Percentiles rank a stretch among this genome's conserved stretches.
Conservation (phyloP, 2,113 vertebrate species). For the Neopipo cinnamomea region DNA sequence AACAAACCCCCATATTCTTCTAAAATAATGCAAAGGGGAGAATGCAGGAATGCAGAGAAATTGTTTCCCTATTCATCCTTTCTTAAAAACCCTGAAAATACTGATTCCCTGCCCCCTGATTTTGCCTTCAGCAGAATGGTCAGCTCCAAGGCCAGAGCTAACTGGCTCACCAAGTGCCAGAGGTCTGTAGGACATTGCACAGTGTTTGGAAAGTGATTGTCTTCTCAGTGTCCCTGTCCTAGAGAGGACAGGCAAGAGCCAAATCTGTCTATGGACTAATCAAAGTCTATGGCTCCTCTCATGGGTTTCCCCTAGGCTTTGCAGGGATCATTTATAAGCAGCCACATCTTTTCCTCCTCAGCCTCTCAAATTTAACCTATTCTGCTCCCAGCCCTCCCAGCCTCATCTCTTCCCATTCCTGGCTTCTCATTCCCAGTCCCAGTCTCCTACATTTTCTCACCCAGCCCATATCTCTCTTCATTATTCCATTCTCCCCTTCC, state of each 20-base stretch:
- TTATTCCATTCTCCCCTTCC: not conserved
- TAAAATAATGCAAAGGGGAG: not conserved
- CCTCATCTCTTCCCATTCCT: not conserved
- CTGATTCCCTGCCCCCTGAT: not conserved
- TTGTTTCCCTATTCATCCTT: not conserved
- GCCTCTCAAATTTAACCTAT: not conserved
- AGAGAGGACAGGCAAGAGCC: not conserved
- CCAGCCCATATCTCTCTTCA: not conserved
- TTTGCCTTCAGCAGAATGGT: not conserved
- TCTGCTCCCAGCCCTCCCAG: not conserved
- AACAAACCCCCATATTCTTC: not conserved
- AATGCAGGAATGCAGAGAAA: not conserved
- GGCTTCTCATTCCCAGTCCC: not conserved
- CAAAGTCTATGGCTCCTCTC: not conserved
- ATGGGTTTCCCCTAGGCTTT: not conserved
- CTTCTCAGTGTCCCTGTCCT: not conserved
- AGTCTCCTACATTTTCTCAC: not conserved
- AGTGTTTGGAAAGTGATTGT: not conserved
- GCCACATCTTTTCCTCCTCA: not conserved
- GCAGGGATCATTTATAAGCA: accelerated
- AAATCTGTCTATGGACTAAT: not conserved
- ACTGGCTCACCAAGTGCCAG: not conserved
- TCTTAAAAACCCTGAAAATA: not conserved
- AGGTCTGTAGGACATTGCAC: not conserved
- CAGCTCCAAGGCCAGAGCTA: not conserved